These are phyloP conservation scores for Botia almorhae DNA, from an alignment of 2,797 vertebrate species.

Conservation along the genomic window DNA sequence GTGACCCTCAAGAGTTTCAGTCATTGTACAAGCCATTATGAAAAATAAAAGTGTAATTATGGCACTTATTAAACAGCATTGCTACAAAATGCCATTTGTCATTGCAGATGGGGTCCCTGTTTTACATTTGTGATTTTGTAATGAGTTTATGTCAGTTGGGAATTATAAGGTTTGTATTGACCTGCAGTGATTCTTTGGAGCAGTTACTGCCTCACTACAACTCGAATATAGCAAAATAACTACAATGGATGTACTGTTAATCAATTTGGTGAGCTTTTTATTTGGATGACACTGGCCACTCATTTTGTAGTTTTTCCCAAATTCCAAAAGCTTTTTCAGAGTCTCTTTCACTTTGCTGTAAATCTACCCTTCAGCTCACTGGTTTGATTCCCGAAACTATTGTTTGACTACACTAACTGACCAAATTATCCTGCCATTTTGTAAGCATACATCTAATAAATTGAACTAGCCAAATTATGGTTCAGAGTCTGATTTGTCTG, in stretches of 20 bases:
- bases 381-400: slow-evolving; percentile 28
- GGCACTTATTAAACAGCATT: slow-evolving; percentile 34
- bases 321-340: background rate
- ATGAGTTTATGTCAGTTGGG: background rate
- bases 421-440: slow-evolving; percentile 50
- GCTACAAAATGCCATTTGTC: slow-evolving; percentile 38
- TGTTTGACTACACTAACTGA: slow-evolving; percentile 23
- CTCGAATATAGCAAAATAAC: slow-evolving; percentile 10
- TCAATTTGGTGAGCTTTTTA: slow-evolving; percentile 26
- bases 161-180: slow-evolving; percentile 10
- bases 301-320: slow-evolving; percentile 23
- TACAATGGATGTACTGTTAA: slow-evolving; percentile 25
- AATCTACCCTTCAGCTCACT: slow-evolving; percentile 4
- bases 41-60: slow-evolving; percentile 53
- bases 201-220: slow-evolving; percentile 10
- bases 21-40: slow-evolving; percentile 54
- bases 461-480: slow-evolving; percentile 30
- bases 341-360: slow-evolving; percentile 16
- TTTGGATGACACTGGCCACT: slow-evolving; percentile 18
- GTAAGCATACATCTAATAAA: slow-evolving; percentile 53
- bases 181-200: slow-evolving; percentile 20
- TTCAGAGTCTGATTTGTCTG: slow-evolving; percentile 10
- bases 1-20: slow-evolving; percentile 42
- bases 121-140: slow-evolving; percentile 31
- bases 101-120: slow-evolving; percentile 8